Base-by-base conservation (phyloP, 2,888 invertebrate genomes). In the Lasioglossum marginatum region DNA sequence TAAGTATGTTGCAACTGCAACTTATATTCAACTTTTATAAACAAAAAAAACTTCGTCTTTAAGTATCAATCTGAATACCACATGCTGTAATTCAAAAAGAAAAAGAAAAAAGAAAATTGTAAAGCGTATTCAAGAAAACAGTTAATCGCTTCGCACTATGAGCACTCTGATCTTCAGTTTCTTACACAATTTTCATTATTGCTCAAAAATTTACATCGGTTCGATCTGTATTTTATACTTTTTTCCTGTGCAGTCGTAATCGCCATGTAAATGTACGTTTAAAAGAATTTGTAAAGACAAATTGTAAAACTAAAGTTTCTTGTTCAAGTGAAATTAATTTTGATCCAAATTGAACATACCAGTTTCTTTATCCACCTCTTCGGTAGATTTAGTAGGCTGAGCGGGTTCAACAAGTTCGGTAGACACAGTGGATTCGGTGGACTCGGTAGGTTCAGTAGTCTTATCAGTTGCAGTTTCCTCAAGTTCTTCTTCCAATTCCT, bases 61-160 rank as follows among this genome's bases (percentile, higher is more conserved):
- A 63, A 79, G 82, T 37, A 81, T 86, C 37, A 82, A 76, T 89
- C 45, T 45, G 76, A 90, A 85, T 88, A 89, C 77, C 84, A 77
- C 92, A 92, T 92, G 92, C 92, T 88, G 89, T 89, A 89, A 87
- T 87, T 88, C 85, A 80, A 85, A 84, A 79, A 85, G 81, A 86
- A 85, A 87, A 86, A 90, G 91, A 91, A 23, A 37, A 81, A 86
- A 85, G 82, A 89, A 87, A 92, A 92, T 88, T 86, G 86, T 91
- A 89, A 93, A 93, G 92, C 93, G 87, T 85, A 72, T 84, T 86
- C 78, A 72, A 83, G 87, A 82, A 90, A 88, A 88, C 84, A 89
- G 92, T 93, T 93, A 93, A 92, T 93, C 73, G 92, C 92, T 88
- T 92, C 82, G 88, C 87, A 91, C 76, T 83, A 74, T 84, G 86